Conservation (phyloP, 2,888 invertebrate species). For the Drosophila stalkeri region DNA sequence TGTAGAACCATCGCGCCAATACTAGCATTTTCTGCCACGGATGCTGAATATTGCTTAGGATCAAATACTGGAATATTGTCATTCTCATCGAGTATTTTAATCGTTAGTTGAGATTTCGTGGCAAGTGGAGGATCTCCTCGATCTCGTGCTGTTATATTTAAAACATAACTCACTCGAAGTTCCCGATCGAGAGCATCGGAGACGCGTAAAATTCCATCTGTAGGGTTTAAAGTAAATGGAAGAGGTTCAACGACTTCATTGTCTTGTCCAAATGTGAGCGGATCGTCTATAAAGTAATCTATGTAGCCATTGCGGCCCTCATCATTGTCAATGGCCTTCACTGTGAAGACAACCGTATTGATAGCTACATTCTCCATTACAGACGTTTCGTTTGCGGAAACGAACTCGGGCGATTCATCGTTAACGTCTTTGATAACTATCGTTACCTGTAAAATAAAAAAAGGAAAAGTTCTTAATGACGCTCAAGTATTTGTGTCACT, state of each 20-base stretch:
- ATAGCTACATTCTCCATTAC: slow-evolving; percentile 94
- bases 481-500: slow-evolving; percentile 17
- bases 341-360: slow-evolving; percentile 94
- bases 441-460: slow-evolving; percentile 88
- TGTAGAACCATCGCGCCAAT: slow-evolving; percentile 96
- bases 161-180: slow-evolving; percentile 89
- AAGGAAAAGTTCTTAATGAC: slow-evolving; percentile 15
- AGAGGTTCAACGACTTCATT: slow-evolving; percentile 29
- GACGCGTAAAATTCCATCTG: slow-evolving; percentile 94
- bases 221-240: slow-evolving; percentile 94
- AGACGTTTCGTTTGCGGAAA: slow-evolving; percentile 91
- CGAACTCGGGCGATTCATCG: slow-evolving; percentile 95
- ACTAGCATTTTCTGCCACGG: slow-evolving; percentile 96
- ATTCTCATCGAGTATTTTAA: slow-evolving; percentile 94
- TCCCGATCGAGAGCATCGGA: slow-evolving; percentile 95
- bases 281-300: slow-evolving; percentile 89
- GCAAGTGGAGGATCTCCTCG: slow-evolving; percentile 93
- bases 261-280: not conserved
- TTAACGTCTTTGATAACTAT: slow-evolving; percentile 95
- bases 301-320: slow-evolving; percentile 96
- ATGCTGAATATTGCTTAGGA: slow-evolving; percentile 95
- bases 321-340: slow-evolving; percentile 95
- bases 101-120: slow-evolving; percentile 89
- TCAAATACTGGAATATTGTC: slow-evolving; percentile 96
- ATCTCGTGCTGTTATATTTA: slow-evolving; percentile 93